A percentile compares a stretch with the other conserved stretches of the same genome.
These are phyloP conservation scores for Polylopha cassiicola DNA, from an alignment of 2,888 invertebrate species.

Conservation along the genomic window DNA sequence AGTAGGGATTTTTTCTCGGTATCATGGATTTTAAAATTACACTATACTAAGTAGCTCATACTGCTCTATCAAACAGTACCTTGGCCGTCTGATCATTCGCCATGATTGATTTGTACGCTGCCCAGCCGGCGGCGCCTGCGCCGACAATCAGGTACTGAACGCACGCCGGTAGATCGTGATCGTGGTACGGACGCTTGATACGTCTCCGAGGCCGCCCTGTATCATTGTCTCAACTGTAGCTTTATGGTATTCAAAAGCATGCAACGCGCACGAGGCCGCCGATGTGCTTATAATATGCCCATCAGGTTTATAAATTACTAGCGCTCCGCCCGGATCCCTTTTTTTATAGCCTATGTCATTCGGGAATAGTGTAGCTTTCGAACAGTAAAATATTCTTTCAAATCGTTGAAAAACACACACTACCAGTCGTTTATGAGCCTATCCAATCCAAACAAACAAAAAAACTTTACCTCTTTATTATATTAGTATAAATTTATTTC, in stretches of 20 bases:
- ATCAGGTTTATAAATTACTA: no score
- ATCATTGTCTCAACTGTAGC: neutral
- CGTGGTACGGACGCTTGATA: slow-evolving; percentile 45
- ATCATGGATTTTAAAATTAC: no score
- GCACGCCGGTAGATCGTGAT: slow-evolving; percentile 54
- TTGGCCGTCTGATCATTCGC: slow-evolving; percentile 58
- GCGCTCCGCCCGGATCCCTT: no score
- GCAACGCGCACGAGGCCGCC: no score
- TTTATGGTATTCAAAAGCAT: no score
- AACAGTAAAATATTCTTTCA: neutral
- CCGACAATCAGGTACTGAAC: slow-evolving; percentile 68
- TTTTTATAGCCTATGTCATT: neutral
- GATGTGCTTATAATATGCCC: no score
- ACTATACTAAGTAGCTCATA: neutral
- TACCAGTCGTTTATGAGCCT: no score
- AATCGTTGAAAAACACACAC: no score
- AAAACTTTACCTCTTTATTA: no score
- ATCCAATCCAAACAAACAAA: no score
- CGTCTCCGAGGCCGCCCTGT: slow-evolving; percentile 58
- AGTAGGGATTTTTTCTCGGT: no score
- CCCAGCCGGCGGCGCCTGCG: slow-evolving; percentile 60
- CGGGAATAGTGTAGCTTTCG: neutral
- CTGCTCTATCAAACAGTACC: slow-evolving; percentile 32
- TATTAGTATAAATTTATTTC: no score
- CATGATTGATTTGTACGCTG: slow-evolving; percentile 57